Conservation (phyloP, 92 coral and sea anemone species). For the Ricordea florida region DNA sequence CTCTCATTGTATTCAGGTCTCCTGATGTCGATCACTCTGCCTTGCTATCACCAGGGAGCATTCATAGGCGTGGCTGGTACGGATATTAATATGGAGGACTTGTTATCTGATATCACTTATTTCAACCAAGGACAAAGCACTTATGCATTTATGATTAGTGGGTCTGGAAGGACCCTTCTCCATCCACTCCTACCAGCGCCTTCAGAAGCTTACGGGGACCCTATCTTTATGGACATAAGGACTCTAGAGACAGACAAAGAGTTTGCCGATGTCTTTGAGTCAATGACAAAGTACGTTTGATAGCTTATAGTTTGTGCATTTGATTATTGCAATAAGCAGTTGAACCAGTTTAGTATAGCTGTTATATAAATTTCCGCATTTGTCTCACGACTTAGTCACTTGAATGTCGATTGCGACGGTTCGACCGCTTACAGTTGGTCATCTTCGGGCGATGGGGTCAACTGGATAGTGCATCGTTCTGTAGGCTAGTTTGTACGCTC, state of each 20-base stretch:
- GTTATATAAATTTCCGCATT: no score
- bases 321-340: not conserved
- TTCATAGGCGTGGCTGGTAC: constrained; percentile 68
- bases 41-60: constrained; percentile 42
- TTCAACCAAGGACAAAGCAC: constrained; percentile 49
- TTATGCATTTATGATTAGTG: constrained; percentile 54
- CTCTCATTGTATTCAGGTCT: constrained; percentile 26
- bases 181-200: constrained; percentile 58
- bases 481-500: no score
- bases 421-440: no score
- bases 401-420: no score
- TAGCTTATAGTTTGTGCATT: not conserved
- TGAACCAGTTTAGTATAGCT: no score
- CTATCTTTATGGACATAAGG: constrained; percentile 29
- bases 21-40: constrained; percentile 51
- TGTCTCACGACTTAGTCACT: no score
- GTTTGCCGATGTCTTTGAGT: constrained; percentile 27
- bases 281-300: constrained; percentile 58
- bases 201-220: constrained; percentile 24
- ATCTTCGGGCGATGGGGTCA: no score
- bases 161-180: constrained; percentile 44
- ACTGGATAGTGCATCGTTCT: no score
- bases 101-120: constrained; percentile 47
- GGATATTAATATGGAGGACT: constrained; percentile 58
- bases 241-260: constrained; percentile 33